Conservation (phyloP, 2,113 vertebrate species). For the Tragelaphus imberbis region DNA sequence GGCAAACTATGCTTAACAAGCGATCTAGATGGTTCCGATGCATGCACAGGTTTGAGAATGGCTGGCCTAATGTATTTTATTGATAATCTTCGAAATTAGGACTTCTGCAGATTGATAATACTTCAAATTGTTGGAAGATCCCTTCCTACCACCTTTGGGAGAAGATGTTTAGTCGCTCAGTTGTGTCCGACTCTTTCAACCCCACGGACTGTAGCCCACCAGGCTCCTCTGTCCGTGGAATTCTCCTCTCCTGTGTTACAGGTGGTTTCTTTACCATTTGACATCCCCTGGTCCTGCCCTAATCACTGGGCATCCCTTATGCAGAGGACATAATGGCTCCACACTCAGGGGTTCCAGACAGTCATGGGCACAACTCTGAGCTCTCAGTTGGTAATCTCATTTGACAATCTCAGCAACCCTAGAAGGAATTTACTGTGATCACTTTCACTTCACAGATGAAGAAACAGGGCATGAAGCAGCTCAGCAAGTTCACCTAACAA, state of each 20-base stretch:
- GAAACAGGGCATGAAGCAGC: neutral
- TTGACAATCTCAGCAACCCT: neutral
- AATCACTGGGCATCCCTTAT: neutral
- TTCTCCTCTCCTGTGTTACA: neutral
- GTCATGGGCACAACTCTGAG: neutral
- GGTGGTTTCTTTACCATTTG: neutral
- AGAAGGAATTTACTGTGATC: neutral
- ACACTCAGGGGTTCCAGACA: neutral
- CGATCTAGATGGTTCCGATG: neutral
- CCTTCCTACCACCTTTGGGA: neutral
- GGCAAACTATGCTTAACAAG: neutral
- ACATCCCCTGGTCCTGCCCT: neutral
- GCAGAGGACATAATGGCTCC: neutral
- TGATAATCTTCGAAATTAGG: neutral
- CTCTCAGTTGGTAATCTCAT: neutral
- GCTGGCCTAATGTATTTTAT: neutral
- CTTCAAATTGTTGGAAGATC: neutral
- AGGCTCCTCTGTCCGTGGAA: neutral
- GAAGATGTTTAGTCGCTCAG: neutral
- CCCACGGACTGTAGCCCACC: neutral
- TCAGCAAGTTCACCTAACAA: neutral
- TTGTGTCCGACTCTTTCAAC: accelerated
- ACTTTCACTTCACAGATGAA: neutral
- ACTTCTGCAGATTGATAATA: neutral
- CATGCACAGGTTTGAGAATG: neutral